Base-by-base conservation (phyloP, 2,888 invertebrate genomes). In the Eucera pruinosa region DNA sequence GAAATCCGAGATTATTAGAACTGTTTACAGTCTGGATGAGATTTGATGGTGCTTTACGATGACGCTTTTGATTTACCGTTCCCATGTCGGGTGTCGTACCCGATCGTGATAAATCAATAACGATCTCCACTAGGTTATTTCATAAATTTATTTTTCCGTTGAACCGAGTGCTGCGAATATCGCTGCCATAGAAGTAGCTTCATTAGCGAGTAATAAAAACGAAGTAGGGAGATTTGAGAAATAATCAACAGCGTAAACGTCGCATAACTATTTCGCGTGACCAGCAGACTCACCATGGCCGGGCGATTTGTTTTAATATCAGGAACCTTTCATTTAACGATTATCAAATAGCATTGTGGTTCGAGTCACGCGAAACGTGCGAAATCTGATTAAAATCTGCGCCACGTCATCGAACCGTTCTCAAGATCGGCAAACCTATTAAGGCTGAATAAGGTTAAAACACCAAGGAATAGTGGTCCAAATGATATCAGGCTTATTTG, bases 261-360 rank as follows among this genome's bases (percentile, higher is more conserved):
- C 27, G 20, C 18, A 27, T 25, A 47, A 80, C 52, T 58, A 27
- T 55, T 18, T 81, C 60, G 69, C 67, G 75, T 82, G 75, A 76
- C 80, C 57, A 52, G 62, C 54, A 61, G 77, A 73, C 80, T 76
- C 65, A 71, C 50, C 54, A 36, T 58, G 57, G 62, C 73, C 50
- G 45, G 57, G 23, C 65, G 67, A 73, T 70, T 61, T 45, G 25
- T 76, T 52, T 23, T 43, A 45, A 65, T 73, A 75, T 84, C 75
- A 68, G 48, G 55, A 64, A 69, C 61, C 73, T 65, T 74, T 81
- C 70, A 47, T 81, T 84, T 78, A 81, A 69, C 65, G 70, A 79
- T 79, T 75, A 70, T 65, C 84, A 70, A 73, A 70, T 47, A 58
- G 62, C 58, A 78, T 81, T 70, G 27, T 25, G 64, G 9, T 52